Base-by-base conservation (phyloP, 2,797 vertebrate genomes). In the Gymnothorax javanicus region DNA sequence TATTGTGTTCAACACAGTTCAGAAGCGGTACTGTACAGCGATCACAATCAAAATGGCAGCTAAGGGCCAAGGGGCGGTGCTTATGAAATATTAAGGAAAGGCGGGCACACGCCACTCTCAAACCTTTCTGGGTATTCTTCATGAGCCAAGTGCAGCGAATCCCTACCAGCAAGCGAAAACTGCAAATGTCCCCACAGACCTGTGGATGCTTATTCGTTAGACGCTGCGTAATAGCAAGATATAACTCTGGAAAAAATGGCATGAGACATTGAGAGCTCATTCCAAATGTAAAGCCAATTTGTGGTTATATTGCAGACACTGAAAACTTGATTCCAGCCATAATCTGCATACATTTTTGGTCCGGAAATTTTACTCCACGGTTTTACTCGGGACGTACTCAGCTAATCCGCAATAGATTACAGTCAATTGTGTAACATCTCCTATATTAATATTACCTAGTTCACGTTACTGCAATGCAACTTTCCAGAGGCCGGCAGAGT, bases 21-120 rank as follows among this genome's bases (percentile, higher is more conserved):
- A 4, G 27, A 20, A 43, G 73, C 27, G 27, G 33, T 75, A 75
- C 73, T 75, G 73, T 50, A 75, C 69, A 73, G 69, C 73, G 73
- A 43, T 50, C 73, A 75, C 73, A 75, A 75, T 75, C 73, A 75
- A 75, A 75, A 75, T 75, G 73, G 73, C 73, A 75, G 73, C 73
- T 50, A 13, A 75, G 73, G 25, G 73, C 73, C 73, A 75, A 50
- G 73, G 73, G 73, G 73, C 33, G 73, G 33, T 2, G 33, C 73
- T 75, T 43, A 5, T 75, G 13, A 50, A 75, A 75, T 75, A 75
- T 75, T 75, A 43, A 75, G 15, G 15, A 12, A 75, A 43, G 73
- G 73, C 33, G 73, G 73, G 73, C 27, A 12, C 7, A 75, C 71
- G 27, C 9, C 27, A 25, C 27, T 75, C 71, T 75, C 27, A 75